Evolutionary conservation across 2,888 invertebrate species (phyloP), one percentile per base, ranked within the genome.

Genomic region (Rotaria magnacalcarata): DNA sequence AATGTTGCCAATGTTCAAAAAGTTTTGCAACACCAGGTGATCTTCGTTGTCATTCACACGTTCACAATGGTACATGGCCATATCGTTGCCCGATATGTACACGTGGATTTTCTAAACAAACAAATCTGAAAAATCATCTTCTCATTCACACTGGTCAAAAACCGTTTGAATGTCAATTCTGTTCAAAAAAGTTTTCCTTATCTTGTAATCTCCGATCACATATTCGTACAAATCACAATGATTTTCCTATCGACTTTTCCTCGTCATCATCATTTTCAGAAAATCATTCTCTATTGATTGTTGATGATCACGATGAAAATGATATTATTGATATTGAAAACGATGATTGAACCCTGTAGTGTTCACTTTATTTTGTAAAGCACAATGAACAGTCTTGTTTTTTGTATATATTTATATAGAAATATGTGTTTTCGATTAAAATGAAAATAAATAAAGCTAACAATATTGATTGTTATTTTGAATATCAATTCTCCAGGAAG

Each of bases 1-100:
- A 97, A 91, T 97, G 97, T 92, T 94, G 94, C 87, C 93, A 96
- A 86, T 97, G 97, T 91, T 94, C 96, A 87, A 96, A 96, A 92
- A 96, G 96, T 0, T 97, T 97, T 92, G 96, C 96, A 50, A 97
- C 96, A 0, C 96, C 97, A 0, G 97, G 97, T 0, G 97, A 97
- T 91, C 93, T 97, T 85, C 95, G 96, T 91, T 96, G 95, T 47
- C 97, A 97, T 91, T 96, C 96, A 95, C 96, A 96, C 92, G 96
- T 96, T 54, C 97, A 97, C 92, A 96, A 95, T 89, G 97, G 96
- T 5, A 95, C 95, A 86, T 97, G 97, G 97, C 97, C 97, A 0
- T 96, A 95, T 92, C 95, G 96, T 90, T 97, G 97, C 91, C 95
- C 95, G 91, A 95, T 96, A 89, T 97, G 97, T 91, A 95, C 95